Percentiles rank a stretch among this genome's conserved stretches.
These are phyloP conservation scores for Lymantria dispar DNA, from an alignment of 2,888 invertebrate genomes.

Conservation along the genomic window DNA sequence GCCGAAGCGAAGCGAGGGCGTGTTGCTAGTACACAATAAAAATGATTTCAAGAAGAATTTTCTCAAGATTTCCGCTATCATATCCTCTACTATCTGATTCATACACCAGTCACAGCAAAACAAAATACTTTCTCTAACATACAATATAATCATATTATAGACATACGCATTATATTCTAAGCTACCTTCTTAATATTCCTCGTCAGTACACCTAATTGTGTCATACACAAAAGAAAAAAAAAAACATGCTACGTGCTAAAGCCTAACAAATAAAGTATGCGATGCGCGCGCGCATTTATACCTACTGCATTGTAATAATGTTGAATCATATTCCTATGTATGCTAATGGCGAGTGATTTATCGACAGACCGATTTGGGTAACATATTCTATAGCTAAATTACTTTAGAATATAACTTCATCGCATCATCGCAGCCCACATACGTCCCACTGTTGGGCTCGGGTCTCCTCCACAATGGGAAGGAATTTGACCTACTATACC, in stretches of 20 bases:
- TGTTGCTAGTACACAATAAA: no score
- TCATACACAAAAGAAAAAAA: conserved; percentile 33
- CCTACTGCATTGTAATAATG: conserved; percentile 61
- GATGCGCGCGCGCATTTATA: conserved; percentile 41
- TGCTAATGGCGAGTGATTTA: conserved; percentile 55
- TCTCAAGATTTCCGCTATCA: no score
- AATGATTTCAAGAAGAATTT: no score
- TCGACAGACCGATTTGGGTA: conserved; percentile 32
- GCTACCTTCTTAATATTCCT: conserved; percentile 22
- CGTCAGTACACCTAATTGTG: conserved; percentile 27
- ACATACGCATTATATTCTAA: conserved; percentile 2
- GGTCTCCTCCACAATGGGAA: no score
- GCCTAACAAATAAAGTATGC: conserved; percentile 45
- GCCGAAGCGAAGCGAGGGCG: no score
- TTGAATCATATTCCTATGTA: conserved; percentile 61
- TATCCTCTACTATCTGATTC: no score
- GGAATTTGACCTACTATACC: no score
- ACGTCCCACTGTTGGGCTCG: no score
- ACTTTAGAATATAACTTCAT: no score
- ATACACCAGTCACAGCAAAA: neutral
- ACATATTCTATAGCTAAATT: conserved; percentile 1
- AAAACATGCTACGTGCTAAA: conserved; percentile 21
- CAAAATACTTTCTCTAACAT: conserved; percentile 5
- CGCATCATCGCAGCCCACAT: no score
- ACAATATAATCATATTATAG: neutral